Percentiles rank a stretch among this genome's conserved stretches.
These are phyloP conservation scores for Cephonodes hylas DNA, from an alignment of 2,888 invertebrate species.

Conservation along the genomic window DNA sequence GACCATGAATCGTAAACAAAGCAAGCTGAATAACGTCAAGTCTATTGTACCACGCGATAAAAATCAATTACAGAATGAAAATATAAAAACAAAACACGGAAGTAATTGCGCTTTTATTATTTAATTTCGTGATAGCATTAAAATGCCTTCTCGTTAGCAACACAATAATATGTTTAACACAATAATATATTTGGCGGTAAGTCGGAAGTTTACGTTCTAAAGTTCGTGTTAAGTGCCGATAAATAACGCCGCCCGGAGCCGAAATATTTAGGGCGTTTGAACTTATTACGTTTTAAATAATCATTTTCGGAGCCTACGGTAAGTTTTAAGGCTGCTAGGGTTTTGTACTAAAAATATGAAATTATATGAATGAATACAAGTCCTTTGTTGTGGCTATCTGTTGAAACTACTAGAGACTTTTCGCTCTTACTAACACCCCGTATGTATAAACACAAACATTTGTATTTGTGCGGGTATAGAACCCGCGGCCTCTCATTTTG, in stretches of 20 bases:
- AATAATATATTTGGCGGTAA: constrained; percentile 1
- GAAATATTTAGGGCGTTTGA: neutral
- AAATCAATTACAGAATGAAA: neutral
- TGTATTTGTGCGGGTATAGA: too few species aligned
- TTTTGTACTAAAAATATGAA: too few species aligned
- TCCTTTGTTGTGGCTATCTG: too few species aligned
- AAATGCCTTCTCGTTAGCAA: constrained; percentile 1
- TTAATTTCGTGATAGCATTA: constrained; percentile 5
- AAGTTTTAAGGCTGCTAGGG: too few species aligned
- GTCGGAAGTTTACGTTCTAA: constrained; percentile 6
- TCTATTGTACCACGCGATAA: neutral
- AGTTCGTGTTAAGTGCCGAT: constrained; percentile 13
- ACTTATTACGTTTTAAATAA: neutral
- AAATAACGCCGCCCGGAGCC: neutral
- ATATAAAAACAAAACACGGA: neutral
- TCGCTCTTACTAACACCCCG: too few species aligned
- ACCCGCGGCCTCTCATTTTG: too few species aligned
- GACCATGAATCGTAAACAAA: neutral
- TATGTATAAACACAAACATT: too few species aligned
- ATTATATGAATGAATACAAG: too few species aligned
- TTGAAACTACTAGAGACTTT: too few species aligned
- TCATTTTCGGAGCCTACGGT: neutral
- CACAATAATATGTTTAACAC: neutral
- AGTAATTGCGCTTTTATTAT: constrained; percentile 1
- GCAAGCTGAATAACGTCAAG: neutral